Evolutionary conservation across 2,797 vertebrate genomes (phyloP), one percentile per base, ranked within the genome.

Genomic region (Rallus crepitans): DNA sequence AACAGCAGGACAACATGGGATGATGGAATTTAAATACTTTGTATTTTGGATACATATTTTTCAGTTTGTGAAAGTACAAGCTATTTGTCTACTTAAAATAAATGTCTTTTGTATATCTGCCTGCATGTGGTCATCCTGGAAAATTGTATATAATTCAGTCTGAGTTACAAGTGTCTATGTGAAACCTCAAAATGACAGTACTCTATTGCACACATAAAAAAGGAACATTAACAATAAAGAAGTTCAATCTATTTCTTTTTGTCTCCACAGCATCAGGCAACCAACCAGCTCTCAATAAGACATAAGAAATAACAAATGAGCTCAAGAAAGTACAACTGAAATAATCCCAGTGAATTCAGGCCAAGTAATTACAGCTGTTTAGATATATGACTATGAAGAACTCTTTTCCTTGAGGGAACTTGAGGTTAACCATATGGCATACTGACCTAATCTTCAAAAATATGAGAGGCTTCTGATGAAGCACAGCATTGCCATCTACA

Each of bases 361-460:
- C 80, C 85, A 95, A 94, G 69, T 87, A 94, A 89, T 86, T 94
- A 91, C 53, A 77, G 50, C 75, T 91, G 87, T 68, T 85, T 57
- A 91, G 89, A 87, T 64, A 81, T 52, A 85, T 85, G 87, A 79
- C 90, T 92, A 87, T 76, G 82, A 90, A 93, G 55, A 70, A 95
- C 30, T 76, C 59, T 84, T 96, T 90, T 92, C 9, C 75, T 94
- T 77, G 59, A 94, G 75, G 93, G 68, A 95, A 91, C 68, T 85
- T 95, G 94, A 94, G 76, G 77, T 95, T 97, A 96, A 94, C 94
- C 89, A 92, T 95, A 71, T 66, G 89, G 90, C 82, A 93, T 52
- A 87, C 55, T 95, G 95, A 96, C 75, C 92, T 94, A 93, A 95
- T 91, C 93, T 96, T 93, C 35, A 87, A 76, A 95, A 65, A 56